Evolutionary conservation across 2,797 vertebrate species (phyloP).

Genomic region (Argyrosomus regius): DNA sequence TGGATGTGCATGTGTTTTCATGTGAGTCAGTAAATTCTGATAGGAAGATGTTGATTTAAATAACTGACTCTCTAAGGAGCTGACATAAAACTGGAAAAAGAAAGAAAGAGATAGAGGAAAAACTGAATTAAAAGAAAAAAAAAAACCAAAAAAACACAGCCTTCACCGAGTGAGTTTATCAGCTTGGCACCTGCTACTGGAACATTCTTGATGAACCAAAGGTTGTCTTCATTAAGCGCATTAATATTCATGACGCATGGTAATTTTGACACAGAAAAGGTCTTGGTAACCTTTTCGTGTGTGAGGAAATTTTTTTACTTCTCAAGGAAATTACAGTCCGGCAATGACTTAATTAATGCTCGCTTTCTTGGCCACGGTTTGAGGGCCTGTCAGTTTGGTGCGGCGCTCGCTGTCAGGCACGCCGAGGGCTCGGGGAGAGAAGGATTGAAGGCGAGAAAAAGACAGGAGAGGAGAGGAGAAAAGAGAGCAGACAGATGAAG

Average conservation of each 20-base stretch:
- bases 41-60: slow-evolving; percentile 87
- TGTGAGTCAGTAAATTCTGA: slow-evolving; percentile 70
- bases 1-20: slow-evolving; percentile 52
- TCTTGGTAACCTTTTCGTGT: slow-evolving; percentile 99
- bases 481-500: slow-evolving; percentile 78
- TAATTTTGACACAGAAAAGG: slow-evolving; percentile 99
- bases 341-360: slow-evolving; percentile 99
- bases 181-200: slow-evolving; percentile 98
- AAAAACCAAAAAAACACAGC: slow-evolving; percentile 70
- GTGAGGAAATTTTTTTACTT: slow-evolving; percentile 97
- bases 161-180: slow-evolving; percentile 93
- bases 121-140: slow-evolving; percentile 42
- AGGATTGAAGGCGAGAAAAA: slow-evolving; percentile 80
- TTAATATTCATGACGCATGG: slow-evolving; percentile 99
- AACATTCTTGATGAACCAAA: slow-evolving; percentile 99
- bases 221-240: slow-evolving; percentile 99
- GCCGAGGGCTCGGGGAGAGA: slow-evolving; percentile 84
- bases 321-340: slow-evolving; percentile 99
- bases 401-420: slow-evolving; percentile 91
- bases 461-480: slow-evolving; percentile 77
- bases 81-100: slow-evolving; percentile 82
- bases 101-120: slow-evolving; percentile 71
- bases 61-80: slow-evolving; percentile 86
- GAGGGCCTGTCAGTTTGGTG: slow-evolving; percentile 98
- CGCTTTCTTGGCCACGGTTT: slow-evolving; percentile 94